Evolutionary conservation across 2,113 vertebrate species (phyloP).

Genomic region (Colinus virginianus): DNA sequence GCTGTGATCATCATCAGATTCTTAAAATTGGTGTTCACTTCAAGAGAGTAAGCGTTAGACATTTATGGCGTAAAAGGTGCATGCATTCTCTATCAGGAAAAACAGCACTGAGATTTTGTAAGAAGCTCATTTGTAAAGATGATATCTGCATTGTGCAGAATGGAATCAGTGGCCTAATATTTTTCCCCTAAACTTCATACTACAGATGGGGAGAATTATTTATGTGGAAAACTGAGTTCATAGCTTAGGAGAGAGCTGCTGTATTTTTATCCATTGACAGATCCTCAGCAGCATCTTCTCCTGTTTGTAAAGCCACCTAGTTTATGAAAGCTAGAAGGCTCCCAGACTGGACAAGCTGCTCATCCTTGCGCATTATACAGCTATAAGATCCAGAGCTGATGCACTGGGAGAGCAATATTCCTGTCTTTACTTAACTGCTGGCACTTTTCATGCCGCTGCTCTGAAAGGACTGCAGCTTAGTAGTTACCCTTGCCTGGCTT

Average conservation of each 20-base stretch:
- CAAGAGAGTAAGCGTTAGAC: neutral
- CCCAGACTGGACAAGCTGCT: constrained; percentile 30
- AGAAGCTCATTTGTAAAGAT: constrained; percentile 19
- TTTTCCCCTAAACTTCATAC: neutral
- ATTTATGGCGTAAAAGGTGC: neutral
- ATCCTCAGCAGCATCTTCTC: constrained; percentile 43
- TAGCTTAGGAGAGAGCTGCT: constrained; percentile 40
- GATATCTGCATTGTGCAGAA: constrained; percentile 16
- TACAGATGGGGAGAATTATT: constrained; percentile 53
- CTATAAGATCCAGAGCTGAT: constrained; percentile 23
- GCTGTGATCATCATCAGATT: neutral
- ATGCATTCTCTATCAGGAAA: neutral
- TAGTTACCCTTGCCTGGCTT: constrained; percentile 28
- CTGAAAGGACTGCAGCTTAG: constrained; percentile 11
- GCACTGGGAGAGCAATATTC: constrained; percentile 30
- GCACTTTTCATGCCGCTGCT: constrained; percentile 5
- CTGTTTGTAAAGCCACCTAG: constrained; percentile 43
- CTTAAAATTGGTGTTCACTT: neutral
- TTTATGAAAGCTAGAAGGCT: constrained; percentile 57
- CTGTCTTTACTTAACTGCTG: constrained; percentile 55
- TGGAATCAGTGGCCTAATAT: neutral
- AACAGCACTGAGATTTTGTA: neutral
- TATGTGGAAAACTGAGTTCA: constrained; percentile 43
- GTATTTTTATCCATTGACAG: constrained; percentile 31
- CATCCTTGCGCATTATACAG: constrained; percentile 33